phyloP scores from a whole-genome alignment of 2,797 vertebrate genomes.

The Mus spretus region DNA sequence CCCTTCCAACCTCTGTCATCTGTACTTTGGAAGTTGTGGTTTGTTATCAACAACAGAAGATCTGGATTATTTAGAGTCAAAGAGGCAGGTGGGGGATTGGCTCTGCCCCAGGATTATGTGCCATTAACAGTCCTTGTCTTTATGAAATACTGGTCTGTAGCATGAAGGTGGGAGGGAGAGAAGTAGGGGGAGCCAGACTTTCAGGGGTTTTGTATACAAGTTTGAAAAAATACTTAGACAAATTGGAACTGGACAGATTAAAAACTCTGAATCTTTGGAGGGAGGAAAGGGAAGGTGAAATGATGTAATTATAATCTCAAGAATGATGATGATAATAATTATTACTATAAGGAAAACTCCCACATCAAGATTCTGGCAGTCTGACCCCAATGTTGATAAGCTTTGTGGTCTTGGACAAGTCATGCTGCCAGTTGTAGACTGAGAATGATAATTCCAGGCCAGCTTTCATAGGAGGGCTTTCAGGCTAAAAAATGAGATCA shows the following conservation, averaged over 20 bases:
- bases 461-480: background rate
- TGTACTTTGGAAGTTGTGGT: background rate
- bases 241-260: background rate
- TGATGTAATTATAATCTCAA: background rate
- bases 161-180: background rate
- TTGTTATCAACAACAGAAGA: background rate
- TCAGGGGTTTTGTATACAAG: background rate
- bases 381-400: background rate
- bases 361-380: background rate
- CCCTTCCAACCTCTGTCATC: background rate
- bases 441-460: background rate
- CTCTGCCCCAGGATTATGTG: background rate
- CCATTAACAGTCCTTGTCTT: background rate
- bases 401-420: background rate
- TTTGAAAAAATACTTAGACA: constrained; percentile 20
- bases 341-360: background rate
- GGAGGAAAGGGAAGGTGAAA: background rate
- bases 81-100: background rate
- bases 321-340: background rate
- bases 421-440: background rate
- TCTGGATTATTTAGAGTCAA: background rate
- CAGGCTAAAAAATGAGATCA: background rate
- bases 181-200: background rate
- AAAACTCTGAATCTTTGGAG: background rate
- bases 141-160: background rate